Percentiles rank a stretch among this genome's conserved stretches.
Evolutionary conservation across 2,888 invertebrate species (phyloP).

Genomic region (Syritta pipiens): DNA sequence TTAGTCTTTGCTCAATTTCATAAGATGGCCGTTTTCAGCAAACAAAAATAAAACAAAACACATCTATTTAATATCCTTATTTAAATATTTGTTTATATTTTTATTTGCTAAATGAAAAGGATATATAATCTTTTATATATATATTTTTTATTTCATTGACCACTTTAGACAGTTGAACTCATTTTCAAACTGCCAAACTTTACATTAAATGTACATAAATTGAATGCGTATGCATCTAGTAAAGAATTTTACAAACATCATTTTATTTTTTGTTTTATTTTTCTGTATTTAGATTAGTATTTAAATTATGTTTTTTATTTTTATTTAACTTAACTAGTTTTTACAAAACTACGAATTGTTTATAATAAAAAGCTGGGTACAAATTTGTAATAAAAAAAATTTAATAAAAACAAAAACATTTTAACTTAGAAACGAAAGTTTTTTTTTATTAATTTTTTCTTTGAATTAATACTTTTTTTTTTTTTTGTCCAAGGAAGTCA

Average conservation of each 20-base stretch:
- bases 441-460: neutral
- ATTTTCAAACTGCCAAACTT: conserved; percentile 53
- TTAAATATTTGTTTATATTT: no score
- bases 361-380: conserved; percentile 62
- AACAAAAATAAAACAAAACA: no score
- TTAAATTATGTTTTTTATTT: conserved; percentile 34
- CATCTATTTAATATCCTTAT: no score
- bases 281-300: neutral
- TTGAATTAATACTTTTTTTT: neutral
- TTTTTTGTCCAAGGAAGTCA: conserved; percentile 14
- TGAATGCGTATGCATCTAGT: conserved; percentile 62
- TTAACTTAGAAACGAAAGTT: conserved; percentile 30
- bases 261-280: conserved; percentile 6
- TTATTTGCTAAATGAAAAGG: neutral
- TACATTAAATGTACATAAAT: conserved; percentile 68
- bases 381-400: conserved; percentile 55
- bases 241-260: conserved; percentile 59
- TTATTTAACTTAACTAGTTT: conserved; percentile 65
- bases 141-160: conserved; percentile 54
- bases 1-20: no score
- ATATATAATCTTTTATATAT: conserved; percentile 12
- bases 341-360: conserved; percentile 65
- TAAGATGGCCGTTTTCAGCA: no score
- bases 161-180: conserved; percentile 34
- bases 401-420: conserved; percentile 40